Evolutionary conservation across 2,113 vertebrate species (phyloP).

Genomic region (Ceyx cyanopectus): DNA sequence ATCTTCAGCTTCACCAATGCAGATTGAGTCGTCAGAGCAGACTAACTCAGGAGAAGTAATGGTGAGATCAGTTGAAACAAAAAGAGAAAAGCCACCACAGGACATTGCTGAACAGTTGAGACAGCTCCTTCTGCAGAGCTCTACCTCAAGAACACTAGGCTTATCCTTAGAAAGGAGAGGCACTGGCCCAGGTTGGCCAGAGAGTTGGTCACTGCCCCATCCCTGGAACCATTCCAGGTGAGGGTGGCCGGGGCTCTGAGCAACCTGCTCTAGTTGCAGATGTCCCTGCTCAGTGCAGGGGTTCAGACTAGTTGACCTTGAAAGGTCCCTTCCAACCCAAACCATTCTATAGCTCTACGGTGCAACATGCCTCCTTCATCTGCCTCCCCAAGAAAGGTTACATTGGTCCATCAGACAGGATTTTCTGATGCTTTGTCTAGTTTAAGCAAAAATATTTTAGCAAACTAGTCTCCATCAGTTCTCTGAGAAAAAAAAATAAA

Average conservation of each 20-base stretch:
- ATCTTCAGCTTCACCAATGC: neutral
- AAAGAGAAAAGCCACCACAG: neutral
- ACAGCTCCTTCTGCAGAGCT: neutral
- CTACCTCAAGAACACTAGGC: accelerated
- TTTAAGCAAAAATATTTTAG: neutral
- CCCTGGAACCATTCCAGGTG: neutral
- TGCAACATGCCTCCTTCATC: neutral
- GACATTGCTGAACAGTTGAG: neutral
- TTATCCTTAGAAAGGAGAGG: neutral
- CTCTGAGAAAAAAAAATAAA: neutral
- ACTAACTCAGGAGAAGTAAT: neutral
- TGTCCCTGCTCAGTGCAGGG: neutral
- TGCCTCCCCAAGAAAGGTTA: neutral
- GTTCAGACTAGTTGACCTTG: neutral
- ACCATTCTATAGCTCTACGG: neutral
- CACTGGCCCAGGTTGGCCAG: neutral
- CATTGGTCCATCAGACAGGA: accelerated
- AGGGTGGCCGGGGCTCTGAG: neutral
- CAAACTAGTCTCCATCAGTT: neutral
- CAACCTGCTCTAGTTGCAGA: neutral
- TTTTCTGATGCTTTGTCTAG: neutral
- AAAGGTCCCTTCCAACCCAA: neutral
- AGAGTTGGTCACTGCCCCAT: neutral
- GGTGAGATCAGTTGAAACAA: neutral
- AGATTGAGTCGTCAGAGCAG: neutral